A percentile compares a stretch with the other conserved stretches of the same genome.
These are phyloP conservation scores for Ecdyonurus torrentis DNA, from an alignment of 2,888 invertebrate species.

Conservation along the genomic window DNA sequence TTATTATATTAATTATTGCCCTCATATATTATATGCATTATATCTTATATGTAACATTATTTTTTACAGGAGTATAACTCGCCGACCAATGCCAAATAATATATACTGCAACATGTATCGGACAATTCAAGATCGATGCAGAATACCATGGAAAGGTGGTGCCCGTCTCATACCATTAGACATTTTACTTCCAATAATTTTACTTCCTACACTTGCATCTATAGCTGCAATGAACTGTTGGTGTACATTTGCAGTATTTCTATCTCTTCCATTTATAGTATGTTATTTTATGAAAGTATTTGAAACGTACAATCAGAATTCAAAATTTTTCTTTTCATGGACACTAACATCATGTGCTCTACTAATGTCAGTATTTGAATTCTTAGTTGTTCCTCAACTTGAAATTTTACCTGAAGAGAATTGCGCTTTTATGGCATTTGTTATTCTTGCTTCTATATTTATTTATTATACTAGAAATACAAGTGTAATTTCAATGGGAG, in stretches of 20 bases:
- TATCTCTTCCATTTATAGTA: slow-evolving; percentile 16
- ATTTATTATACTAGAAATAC: slow-evolving; percentile 21
- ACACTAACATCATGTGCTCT: slow-evolving; percentile 45
- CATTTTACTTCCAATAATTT: slow-evolving; percentile 30
- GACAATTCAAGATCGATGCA: slow-evolving; percentile 34
- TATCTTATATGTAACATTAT: not conserved
- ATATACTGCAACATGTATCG: slow-evolving; percentile 25
- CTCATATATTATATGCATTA: not conserved
- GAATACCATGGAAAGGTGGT: slow-evolving; percentile 41
- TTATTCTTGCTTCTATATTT: slow-evolving; percentile 29
- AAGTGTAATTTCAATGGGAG: not conserved
- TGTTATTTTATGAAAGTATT: slow-evolving; percentile 15
- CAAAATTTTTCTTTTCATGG: slow-evolving; percentile 64
- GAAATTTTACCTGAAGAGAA: slow-evolving; percentile 54
- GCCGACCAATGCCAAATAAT: slow-evolving; percentile 21
- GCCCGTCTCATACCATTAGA: slow-evolving; percentile 36
- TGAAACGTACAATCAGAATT: slow-evolving; percentile 28
- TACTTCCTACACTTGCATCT: slow-evolving; percentile 30
- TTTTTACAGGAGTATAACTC: slow-evolving; percentile 26
- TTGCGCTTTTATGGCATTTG: slow-evolving; percentile 33
- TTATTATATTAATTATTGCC: not conserved
- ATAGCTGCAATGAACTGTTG: slow-evolving; percentile 31
- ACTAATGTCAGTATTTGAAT: slow-evolving; percentile 51
- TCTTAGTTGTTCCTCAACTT: slow-evolving; percentile 47
- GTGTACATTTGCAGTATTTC: slow-evolving; percentile 22